Percentiles rank a stretch among this genome's conserved stretches.
Evolutionary conservation across 2,113 vertebrate genomes (phyloP).

Genomic region (Cochlearius cochlearius): DNA sequence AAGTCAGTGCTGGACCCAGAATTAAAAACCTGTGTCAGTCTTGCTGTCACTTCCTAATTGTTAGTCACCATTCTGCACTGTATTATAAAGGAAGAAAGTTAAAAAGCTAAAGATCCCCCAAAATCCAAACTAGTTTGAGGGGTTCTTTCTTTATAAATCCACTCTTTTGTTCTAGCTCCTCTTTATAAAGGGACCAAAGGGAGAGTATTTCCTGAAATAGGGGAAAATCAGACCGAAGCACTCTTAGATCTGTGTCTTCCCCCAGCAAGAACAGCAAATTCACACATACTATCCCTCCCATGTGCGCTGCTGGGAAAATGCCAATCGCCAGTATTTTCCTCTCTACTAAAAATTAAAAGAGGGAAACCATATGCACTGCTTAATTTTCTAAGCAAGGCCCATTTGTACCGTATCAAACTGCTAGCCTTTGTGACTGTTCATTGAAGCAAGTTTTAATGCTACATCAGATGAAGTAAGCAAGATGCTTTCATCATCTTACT

Average conservation of each 20-base stretch:
- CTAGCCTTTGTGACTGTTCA: neutral
- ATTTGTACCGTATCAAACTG: neutral
- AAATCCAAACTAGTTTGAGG: neutral
- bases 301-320: neutral
- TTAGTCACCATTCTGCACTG: neutral
- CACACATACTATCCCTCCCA: neutral
- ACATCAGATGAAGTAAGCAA: neutral
- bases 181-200: neutral
- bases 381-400: neutral
- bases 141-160: neutral
- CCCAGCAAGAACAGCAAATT: neutral
- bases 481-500: no score
- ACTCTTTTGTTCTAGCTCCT: neutral
- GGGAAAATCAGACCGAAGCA: neutral
- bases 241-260: neutral
- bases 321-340: neutral
- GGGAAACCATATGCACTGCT: neutral
- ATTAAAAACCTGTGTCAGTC: neutral
- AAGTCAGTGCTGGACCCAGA: neutral
- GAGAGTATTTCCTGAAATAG: neutral
- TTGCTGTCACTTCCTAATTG: neutral
- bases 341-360: neutral
- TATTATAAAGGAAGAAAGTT: neutral
- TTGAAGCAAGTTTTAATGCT: neutral
- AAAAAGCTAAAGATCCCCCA: neutral